Evolutionary conservation across 1,140 invertebrate species (phyloP), one percentile per base, ranked within the genome.

Genomic region (Thereuonema tuberculata): DNA sequence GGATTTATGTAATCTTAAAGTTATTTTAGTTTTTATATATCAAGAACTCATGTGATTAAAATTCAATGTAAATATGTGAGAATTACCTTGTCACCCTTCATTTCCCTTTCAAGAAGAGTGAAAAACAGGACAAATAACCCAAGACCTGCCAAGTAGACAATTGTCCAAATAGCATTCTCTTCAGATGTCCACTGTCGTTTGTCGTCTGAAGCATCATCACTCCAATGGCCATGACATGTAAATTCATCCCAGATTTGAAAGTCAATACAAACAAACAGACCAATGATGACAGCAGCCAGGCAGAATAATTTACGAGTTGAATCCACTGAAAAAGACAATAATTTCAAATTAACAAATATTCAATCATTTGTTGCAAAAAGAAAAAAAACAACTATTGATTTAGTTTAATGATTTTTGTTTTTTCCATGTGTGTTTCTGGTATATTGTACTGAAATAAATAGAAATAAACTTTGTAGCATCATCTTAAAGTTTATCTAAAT

Each of bases 161-260:
- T 5, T 9, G 59, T 60, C 59, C 59, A 60, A 43, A 60, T 60
- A 12, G 25, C 27, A 26, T 60, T 47, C n/a, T 53, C 59, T 2
- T 60, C n/a, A 3, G 50, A 29, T 37, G 59, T 56, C 59, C 59
- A 60, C 3, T 2, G 2, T 50, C 23, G 3, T 5, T 26, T 46
- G 2, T 53, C 49, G 2, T 25, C 27, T 3, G 9, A 9, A 5
- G 17, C 9, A 28, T 28, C 43, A 55, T 9, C 25, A n/a, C 12
- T 26, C 2, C 14, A 3, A 12, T 60, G 26, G 17, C 59, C 59
- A 43, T 60, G 59, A 27, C 59, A 60, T 5, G 50, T 60, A 28
- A 60, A 60, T 37, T 60, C 59, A 37, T 60, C 59, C 59, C 59
- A 60, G 29, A 60, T 60, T 55, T 60, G 59, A 28, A 60, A 60